Percentiles rank a stretch among this genome's conserved stretches.
Conservation (phyloP, 2,113 vertebrate genomes). For the Pseudorhombus dupliciocellatus region DNA sequence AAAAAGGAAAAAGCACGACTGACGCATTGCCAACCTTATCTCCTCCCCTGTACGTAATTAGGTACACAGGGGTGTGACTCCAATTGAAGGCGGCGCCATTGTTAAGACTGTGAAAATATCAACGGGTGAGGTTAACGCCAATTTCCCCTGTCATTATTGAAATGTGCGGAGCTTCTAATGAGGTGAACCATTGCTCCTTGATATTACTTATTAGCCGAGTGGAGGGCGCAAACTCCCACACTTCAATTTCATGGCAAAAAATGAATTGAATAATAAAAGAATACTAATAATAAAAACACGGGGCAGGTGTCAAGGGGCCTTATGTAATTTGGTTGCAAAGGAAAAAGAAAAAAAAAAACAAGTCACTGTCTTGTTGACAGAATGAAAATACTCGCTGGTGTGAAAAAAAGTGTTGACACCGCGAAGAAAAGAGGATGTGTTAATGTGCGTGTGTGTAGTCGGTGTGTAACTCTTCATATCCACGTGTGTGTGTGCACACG, state of each 20-base stretch:
- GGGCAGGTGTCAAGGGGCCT: conserved; percentile 92
- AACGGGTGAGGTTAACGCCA: conserved; percentile 96
- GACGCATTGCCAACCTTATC: conserved; percentile 87
- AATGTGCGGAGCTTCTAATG: conserved; percentile 98
- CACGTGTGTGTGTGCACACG: not conserved
- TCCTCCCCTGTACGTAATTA: conserved; percentile 89
- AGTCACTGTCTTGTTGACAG: conserved; percentile 89
- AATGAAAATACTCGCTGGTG: conserved; percentile 24
- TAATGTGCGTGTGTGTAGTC: conserved; percentile 19
- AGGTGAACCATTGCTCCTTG: conserved; percentile 97
- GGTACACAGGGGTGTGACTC: conserved; percentile 95
- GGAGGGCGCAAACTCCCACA: conserved; percentile 90
- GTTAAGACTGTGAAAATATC: conserved; percentile 95
- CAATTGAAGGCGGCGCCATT: conserved; percentile 96
- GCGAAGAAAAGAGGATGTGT: conserved; percentile 42
- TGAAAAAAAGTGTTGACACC: conserved; percentile 76
- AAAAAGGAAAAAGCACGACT: conserved; percentile 52
- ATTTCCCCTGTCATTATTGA: conserved; percentile 98
- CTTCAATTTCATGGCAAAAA: conserved; percentile 93
- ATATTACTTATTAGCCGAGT: conserved; percentile 97
- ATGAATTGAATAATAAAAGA: conserved; percentile 76
- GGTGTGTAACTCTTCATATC: not conserved
- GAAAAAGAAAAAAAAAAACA: conserved; percentile 84
- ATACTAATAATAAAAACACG: conserved; percentile 64
- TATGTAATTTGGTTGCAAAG: conserved; percentile 90